A percentile compares a stretch with the other conserved stretches of the same genome.
These are phyloP conservation scores for Nyctalus aviator DNA, from an alignment of 2,797 vertebrate species.

Conservation along the genomic window DNA sequence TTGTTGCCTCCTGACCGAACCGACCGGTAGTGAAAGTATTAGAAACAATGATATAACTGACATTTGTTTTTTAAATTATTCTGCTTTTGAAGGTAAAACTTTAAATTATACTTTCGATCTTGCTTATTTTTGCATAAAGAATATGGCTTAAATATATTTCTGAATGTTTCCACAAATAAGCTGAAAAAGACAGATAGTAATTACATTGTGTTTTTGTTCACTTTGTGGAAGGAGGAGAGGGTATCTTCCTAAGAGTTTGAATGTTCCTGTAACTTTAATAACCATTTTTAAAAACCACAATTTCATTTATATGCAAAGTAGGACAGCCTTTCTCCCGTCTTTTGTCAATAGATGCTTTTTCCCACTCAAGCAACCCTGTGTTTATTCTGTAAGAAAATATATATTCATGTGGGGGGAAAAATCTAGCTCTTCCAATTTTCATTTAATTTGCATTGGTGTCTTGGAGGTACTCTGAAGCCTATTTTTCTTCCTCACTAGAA, in stretches of 20 bases:
- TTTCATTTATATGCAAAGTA: constrained; percentile 87
- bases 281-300: not conserved
- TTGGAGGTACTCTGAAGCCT: constrained; percentile 80
- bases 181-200: constrained; percentile 50
- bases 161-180: not conserved
- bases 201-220: constrained; percentile 51
- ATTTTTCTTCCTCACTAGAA: constrained; percentile 77
- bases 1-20: too few species aligned
- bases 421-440: constrained; percentile 84
- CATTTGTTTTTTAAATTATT: not conserved
- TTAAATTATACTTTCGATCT: not conserved
- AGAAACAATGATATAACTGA: not conserved
- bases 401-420: constrained; percentile 82
- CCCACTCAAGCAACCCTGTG: constrained; percentile 80
- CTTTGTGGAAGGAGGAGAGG: not conserved
- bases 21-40: not conserved
- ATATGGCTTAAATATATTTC: not conserved
- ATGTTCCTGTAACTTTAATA: constrained; percentile 74
- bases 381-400: constrained; percentile 84
- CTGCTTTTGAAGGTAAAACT: not conserved
- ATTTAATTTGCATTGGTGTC: constrained; percentile 85
- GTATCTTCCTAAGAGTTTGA: constrained; percentile 62
- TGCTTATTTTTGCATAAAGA: not conserved
- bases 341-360: constrained; percentile 82
- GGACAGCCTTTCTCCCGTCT: constrained; percentile 76